Base-by-base conservation (phyloP, 2,888 invertebrate species). In the Leucoptera coffeella region DNA sequence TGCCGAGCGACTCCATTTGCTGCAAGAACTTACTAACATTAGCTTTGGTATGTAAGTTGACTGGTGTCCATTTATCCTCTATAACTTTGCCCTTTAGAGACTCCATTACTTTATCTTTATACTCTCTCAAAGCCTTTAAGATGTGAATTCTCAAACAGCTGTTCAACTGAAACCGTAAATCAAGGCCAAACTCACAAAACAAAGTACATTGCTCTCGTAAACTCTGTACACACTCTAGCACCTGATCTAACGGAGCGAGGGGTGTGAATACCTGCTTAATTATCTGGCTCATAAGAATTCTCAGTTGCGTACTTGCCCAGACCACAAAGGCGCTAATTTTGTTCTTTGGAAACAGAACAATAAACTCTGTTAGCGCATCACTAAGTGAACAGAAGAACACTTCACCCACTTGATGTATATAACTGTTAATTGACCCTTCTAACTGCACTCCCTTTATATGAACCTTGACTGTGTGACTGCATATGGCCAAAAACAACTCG, bases 141-240 rank as follows among this genome's bases (percentile, higher is more conserved):
- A 92, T 67, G 1, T 90, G 85, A 8, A 77, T 75, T 34, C 89
- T 75, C 31, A 97, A 62, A 34, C 89, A 78, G 13, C 88, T 86
- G 47, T 95, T 90, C 40, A 97, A 73, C 49, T 91, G 88, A 55
- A 93, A 96, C 35, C 86, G 82, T 30, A 97, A 72, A 64, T 97
- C 96, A 40, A 97, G 74, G 2, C 96, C 96, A 39, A 78, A 67
- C 42, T 79, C 69, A 45, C 73, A 80, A 45, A 74, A 60, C 39
- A 67, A 42, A 32, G 38, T 45, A 38, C 86, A 87, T 42, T 87
- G 85, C 31, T 74, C 76, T 40, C 89, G 75, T 14, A 92, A 80
- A 42, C 85, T 78, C 32, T 82, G 78, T 14, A 94, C 85, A 56
- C 91, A 92, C 47, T 90, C 90, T 4, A 92, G 82, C 28, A 94